Evolutionary conservation across 2,888 invertebrate genomes (phyloP), one percentile per base, ranked within the genome.

Genomic region (Drosophila maculinotata): DNA sequence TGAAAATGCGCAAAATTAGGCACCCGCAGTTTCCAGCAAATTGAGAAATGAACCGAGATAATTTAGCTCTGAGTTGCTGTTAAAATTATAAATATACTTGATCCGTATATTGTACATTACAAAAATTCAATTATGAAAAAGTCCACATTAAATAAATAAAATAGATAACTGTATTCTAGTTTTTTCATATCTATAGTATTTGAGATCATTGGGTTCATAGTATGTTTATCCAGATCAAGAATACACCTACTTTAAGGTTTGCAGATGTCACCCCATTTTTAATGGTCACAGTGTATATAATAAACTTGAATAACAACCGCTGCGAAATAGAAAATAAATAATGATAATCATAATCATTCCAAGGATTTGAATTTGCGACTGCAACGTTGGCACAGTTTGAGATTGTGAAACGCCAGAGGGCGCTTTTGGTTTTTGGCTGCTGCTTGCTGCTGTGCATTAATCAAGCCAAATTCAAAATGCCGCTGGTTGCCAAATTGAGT

Each of bases 1-100:
- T 53, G 74, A 66, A 69, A 72, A 72, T 81, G 68, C 69, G 79
- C 66, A 59, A 81, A 81, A 82, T 79, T 82, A 60, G 69, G 59
- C 77, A 57, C 81, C 86, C 80, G 86, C 71, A 66, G 81, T 36
- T 73, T 71, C 39, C 57, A 63, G 58, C 57, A 66, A 53, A 64
- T 36, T 9, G 44, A 47, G 14, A 25, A 38, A 49, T 36, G 45
- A 64, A 36, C 15, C 15, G 47, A 42, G 36, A 52, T 56, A 63
- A 41, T n/a, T n/a, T 20, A 20, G 20, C 20, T 3, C 20, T n/a
- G n/a, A n/a, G n/a, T n/a, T n/a, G n/a, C n/a, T n/a, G n/a, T n/a
- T n/a, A n/a, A n/a, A n/a, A n/a, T n/a, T n/a, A n/a, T n/a, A n/a
- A n/a, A n/a, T n/a, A n/a, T n/a, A n/a, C n/a, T n/a, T n/a, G n/a